phyloP scores from a whole-genome alignment of 2,113 vertebrate species.

The Epinephelus cyanopodus region DNA sequence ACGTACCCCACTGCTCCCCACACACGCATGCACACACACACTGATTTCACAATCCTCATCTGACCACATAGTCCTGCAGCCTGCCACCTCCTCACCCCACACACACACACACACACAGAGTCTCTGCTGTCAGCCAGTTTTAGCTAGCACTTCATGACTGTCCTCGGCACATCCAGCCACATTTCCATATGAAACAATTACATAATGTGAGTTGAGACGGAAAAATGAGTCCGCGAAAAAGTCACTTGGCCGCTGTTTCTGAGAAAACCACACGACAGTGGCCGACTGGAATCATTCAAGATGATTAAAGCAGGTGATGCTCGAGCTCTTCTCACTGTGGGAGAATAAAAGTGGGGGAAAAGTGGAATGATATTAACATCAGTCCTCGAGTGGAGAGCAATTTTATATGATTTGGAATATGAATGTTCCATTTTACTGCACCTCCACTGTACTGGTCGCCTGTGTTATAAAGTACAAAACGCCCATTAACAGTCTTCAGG shows the following conservation, averaged over 20 bases:
- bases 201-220: conserved; percentile 10
- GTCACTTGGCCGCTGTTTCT: background rate
- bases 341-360: conserved; percentile 7
- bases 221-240: background rate
- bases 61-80: conserved; percentile 3
- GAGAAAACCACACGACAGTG: background rate
- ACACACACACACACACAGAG: conserved; percentile 3
- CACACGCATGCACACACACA: conserved; percentile 3
- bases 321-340: background rate
- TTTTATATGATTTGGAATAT: background rate
- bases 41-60: conserved; percentile 4
- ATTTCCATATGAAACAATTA: conserved; percentile 39
- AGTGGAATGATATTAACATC: conserved; percentile 11
- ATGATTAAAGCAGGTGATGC: background rate
- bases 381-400: background rate
- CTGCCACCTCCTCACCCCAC: background rate
- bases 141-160: background rate
- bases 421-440: conserved; percentile 13
- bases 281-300: background rate
- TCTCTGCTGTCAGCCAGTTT: conserved; percentile 15
- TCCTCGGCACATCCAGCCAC: conserved; percentile 16
- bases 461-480: conserved; percentile 4
- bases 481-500: conserved; percentile 33
- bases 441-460: background rate
- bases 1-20: conserved; percentile 8